Evolutionary conservation across 2,888 invertebrate genomes (phyloP).

Genomic region (Cosmia pyralina): DNA sequence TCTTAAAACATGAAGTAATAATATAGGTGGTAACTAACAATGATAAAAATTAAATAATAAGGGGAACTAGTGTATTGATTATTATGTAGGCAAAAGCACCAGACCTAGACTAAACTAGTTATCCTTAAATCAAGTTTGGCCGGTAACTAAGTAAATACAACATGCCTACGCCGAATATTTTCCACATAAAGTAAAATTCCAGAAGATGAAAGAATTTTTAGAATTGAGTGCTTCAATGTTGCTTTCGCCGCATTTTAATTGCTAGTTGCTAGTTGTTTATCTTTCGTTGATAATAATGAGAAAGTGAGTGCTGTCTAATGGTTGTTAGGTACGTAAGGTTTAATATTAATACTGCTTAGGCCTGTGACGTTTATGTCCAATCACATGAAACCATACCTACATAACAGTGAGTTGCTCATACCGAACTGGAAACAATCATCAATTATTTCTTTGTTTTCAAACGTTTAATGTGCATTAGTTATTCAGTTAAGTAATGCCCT

Average conservation of each 20-base stretch:
- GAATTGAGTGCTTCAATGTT: slow-evolving; percentile 32
- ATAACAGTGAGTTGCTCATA: slow-evolving; percentile 8
- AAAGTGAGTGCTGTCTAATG: slow-evolving; percentile 68
- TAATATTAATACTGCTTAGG: slow-evolving; percentile 50
- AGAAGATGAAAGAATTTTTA: slow-evolving; percentile 2
- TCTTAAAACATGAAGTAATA: not conserved
- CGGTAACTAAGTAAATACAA: slow-evolving; percentile 5
- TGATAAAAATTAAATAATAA: not conserved
- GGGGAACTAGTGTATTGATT: not conserved
- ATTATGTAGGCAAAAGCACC: not conserved
- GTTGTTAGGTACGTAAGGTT: slow-evolving; percentile 66
- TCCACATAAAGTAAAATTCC: slow-evolving; percentile 15
- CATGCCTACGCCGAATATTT: slow-evolving; percentile 9
- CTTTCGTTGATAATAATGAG: slow-evolving; percentile 64
- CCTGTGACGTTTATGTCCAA: slow-evolving; percentile 49
- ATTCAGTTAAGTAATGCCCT: too few species aligned
- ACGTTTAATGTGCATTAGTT: slow-evolving; percentile 5
- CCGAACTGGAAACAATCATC: slow-evolving; percentile 2
- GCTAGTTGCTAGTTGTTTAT: slow-evolving; percentile 53
- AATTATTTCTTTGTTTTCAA: slow-evolving; percentile 12
- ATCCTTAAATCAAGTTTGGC: slow-evolving; percentile 30
- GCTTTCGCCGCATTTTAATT: slow-evolving; percentile 57
- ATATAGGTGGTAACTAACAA: not conserved
- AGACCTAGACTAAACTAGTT: slow-evolving; percentile 14
- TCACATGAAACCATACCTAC: slow-evolving; percentile 25